Conservation (phyloP, 2,113 vertebrate genomes). For the Urocynchramus pylzowi region DNA sequence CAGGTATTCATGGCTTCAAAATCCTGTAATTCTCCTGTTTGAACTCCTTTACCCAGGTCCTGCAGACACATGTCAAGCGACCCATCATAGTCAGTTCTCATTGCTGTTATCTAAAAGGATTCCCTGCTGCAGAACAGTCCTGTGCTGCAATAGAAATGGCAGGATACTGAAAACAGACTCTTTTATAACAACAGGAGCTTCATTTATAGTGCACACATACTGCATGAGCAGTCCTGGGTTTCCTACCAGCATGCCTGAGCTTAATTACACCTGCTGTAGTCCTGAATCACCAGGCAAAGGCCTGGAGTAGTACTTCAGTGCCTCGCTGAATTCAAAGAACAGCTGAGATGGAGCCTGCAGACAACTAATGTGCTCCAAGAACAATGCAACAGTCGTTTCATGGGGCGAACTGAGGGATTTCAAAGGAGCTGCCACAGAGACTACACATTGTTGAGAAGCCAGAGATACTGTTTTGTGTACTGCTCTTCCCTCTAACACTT, state of each 20-base stretch:
- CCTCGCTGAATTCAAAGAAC: slow-evolving; percentile 30
- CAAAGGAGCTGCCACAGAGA: neutral
- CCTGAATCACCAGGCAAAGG: slow-evolving; percentile 14
- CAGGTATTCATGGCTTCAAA: neutral
- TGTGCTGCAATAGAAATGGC: neutral
- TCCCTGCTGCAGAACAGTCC: slow-evolving; percentile 4
- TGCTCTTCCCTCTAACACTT: neutral
- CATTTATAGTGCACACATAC: neutral
- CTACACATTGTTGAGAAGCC: neutral
- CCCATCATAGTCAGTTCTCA: neutral
- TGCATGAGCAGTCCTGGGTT: slow-evolving; percentile 6
- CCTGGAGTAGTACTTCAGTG: slow-evolving; percentile 11
- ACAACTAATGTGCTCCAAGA: slow-evolving; percentile 20
- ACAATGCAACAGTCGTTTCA: neutral
- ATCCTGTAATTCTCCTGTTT: neutral
- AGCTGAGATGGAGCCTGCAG: slow-evolving; percentile 23
- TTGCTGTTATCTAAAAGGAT: slow-evolving; percentile 17
- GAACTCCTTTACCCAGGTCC: neutral
- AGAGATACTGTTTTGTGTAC: slow-evolving; percentile 1
- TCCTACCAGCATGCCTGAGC: slow-evolving; percentile 31
- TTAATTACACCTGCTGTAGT: slow-evolving; percentile 41
- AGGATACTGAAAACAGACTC: slow-evolving; percentile 20
- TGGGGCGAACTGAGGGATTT: neutral
- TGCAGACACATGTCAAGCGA: neutral
- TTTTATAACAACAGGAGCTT: slow-evolving; percentile 38